These are phyloP conservation scores for Onthophagus sagittarius DNA, from an alignment of 2,888 invertebrate species.

Conservation along the genomic window DNA sequence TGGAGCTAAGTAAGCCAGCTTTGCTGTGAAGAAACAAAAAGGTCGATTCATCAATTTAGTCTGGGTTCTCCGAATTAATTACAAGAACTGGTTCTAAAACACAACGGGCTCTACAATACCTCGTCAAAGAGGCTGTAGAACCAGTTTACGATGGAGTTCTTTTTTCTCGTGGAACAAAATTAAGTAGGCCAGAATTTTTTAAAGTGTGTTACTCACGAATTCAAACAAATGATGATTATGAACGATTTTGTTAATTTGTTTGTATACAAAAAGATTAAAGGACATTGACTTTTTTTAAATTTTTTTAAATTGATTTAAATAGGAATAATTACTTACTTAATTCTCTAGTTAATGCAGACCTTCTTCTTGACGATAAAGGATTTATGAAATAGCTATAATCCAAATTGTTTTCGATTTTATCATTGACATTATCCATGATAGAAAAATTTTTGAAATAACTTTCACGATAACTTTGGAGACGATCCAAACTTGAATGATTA, in stretches of 20 bases:
- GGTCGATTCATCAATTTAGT: neutral
- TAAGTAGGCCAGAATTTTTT: neutral
- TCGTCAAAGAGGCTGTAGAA: neutral
- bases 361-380: constrained; percentile 48
- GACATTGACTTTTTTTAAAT: neutral
- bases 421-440: constrained; percentile 10
- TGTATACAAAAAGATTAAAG: neutral
- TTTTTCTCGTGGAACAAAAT: neutral
- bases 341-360: constrained; percentile 53
- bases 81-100: neutral
- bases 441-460: neutral
- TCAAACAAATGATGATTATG: neutral
- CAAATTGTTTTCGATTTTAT: constrained; percentile 22
- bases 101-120: neutral
- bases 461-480: neutral
- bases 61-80: neutral
- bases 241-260: neutral
- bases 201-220: too few relatives aligned
- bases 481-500: neutral
- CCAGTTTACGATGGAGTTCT: neutral
- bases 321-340: constrained; percentile 47
- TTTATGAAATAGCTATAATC: constrained; percentile 52
- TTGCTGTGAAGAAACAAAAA: constrained; percentile 45
- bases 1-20: constrained; percentile 50
- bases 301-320: neutral